Evolutionary conservation across 2,888 invertebrate genomes (phyloP), one percentile per base, ranked within the genome.

Genomic region (Netelia melanura): DNA sequence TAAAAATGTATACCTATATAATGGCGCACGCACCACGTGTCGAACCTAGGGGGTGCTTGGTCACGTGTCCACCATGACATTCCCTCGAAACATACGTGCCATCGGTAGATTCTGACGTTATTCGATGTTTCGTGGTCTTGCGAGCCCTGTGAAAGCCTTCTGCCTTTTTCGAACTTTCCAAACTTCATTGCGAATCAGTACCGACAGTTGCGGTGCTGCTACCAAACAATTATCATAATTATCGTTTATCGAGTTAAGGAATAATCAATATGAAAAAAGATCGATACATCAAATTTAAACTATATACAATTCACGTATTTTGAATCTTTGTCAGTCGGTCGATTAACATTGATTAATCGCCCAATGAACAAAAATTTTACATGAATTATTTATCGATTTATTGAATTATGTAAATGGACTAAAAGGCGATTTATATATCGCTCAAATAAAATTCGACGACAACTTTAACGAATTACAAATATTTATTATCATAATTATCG

Each of bases 51-150:
- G 81, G 81, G 68, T 58, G 56, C 54, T 56, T 44, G 91, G 92
- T 91, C 92, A 91, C 92, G 92, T 92, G 91, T 90, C 91, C 88
- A 85, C 86, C 88, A 89, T 90, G 87, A 85, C 87, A 89, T 89
- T 89, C 90, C 87, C 91, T 87, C 86, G 88, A 90, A 90, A 89
- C 86, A 80, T 82, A 56, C 67, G 65, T 68, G 54, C 48, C 58
- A 62, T 58, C 11, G 23, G 23, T 23, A 68, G 14, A 68, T 68
- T 23, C 48, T 48, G 68, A 62, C 81, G 70, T 81, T 81, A 70
- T 68, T 56, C 61, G 75, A 61, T 62, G 44, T 62, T 75, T 70
- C 75, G 81, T 81, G 75, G 75, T 76, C 54, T 56, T 54, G 17
- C 44, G 14, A 70, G n/a, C 64, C 70, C 81, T 43, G 52, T 30